A percentile compares a stretch with the other conserved stretches of the same genome.
These are phyloP conservation scores for Dasypogon diadema DNA, from an alignment of 2,888 invertebrate genomes.

Conservation along the genomic window DNA sequence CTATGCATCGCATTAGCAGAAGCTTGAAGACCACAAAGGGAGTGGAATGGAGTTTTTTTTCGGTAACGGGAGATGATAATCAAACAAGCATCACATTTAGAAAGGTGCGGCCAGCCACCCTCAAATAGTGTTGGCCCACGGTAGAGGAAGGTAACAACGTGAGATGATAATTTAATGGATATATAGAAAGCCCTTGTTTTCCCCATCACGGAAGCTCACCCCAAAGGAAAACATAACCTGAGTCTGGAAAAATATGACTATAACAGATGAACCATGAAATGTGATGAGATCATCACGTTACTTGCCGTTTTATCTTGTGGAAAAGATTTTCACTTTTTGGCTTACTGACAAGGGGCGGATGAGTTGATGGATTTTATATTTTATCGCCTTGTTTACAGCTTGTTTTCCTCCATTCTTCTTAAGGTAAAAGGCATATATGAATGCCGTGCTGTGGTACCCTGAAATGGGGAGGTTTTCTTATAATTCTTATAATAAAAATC, in stretches of 20 bases:
- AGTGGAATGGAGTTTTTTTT: slow-evolving; percentile 28
- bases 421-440: no score
- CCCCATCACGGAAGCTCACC: not conserved
- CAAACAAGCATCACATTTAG: slow-evolving; percentile 46
- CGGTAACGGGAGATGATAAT: slow-evolving; percentile 45
- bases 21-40: slow-evolving; percentile 3
- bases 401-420: no score
- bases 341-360: no score
- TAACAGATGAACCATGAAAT: slow-evolving; percentile 12
- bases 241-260: not conserved
- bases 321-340: no score
- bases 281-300: slow-evolving; percentile 1
- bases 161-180: not conserved
- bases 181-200: not conserved
- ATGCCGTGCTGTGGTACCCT: no score
- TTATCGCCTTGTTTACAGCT: no score
- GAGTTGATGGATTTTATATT: no score
- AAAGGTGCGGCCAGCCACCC: slow-evolving; percentile 29
- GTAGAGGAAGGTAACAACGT: not conserved
- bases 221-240: not conserved
- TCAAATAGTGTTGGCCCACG: not conserved
- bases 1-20: slow-evolving; percentile 24
- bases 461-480: no score
- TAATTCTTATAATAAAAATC: no score
- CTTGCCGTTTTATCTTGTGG: no score